Evolutionary conservation across 2,113 vertebrate genomes (phyloP).

Genomic region (Hemiprocne comata): DNA sequence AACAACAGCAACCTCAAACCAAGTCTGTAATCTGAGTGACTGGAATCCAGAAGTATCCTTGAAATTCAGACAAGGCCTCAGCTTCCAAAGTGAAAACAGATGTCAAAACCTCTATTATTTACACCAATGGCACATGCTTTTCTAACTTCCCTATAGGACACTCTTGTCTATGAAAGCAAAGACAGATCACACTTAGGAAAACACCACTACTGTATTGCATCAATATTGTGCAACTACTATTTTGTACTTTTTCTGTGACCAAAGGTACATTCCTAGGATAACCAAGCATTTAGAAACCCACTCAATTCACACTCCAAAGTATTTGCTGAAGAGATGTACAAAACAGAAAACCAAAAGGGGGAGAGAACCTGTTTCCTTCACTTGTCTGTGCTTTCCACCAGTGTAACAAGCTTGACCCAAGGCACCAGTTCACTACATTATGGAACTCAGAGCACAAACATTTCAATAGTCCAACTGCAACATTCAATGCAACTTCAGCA

Average conservation of each 20-base stretch:
- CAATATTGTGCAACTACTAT: neutral
- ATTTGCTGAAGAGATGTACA: neutral
- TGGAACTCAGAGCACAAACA: neutral
- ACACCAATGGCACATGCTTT: neutral
- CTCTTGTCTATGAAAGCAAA: neutral
- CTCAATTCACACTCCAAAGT: neutral
- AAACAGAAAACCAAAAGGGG: neutral
- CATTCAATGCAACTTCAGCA: neutral
- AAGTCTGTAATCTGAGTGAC: neutral
- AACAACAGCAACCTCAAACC: neutral
- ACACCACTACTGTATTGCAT: neutral
- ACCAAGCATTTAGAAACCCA: neutral
- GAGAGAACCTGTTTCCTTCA: neutral
- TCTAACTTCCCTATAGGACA: neutral
- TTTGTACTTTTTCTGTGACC: neutral
- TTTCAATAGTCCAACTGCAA: neutral
- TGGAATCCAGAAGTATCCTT: neutral
- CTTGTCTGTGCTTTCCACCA: neutral
- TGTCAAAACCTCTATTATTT: neutral
- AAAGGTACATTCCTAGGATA: neutral
- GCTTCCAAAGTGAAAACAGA: neutral
- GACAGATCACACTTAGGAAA: neutral
- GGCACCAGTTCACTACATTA: neutral
- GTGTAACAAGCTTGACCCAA: neutral
- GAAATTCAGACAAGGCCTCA: neutral